Base-by-base conservation (phyloP, 2,113 vertebrate genomes). In the Oncorhynchus nerka region DNA sequence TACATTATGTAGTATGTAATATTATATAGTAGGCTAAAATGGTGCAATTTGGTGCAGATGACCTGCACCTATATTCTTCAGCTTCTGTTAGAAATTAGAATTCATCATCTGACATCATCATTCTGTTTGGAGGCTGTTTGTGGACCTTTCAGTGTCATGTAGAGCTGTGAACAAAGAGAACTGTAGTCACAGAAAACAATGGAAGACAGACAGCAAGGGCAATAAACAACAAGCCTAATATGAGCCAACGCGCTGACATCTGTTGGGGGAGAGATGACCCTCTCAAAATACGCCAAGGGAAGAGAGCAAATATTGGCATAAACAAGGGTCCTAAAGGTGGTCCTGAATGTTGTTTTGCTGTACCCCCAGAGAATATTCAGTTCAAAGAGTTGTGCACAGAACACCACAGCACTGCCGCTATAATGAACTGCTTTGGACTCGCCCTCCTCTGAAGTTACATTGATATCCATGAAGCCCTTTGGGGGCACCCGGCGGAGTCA, bases 381-480 rank as follows among this genome's bases (percentile, higher is more conserved):
- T 77, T 32, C 9, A 68, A n/a, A 39, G 55, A 30, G 70, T 55
- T 26, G 71, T 62, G 64, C 74, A 74, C 59, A 49, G 64, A 66
- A 80, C 61, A 39, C 24, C 70, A 55, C 59, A 16, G 26, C 70
- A 71, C 68, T 73, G 24, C 32, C 15, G 24, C 70, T 76, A 62
- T 69, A 76, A 73, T 51, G 68, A 6, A 66, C 34, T 68, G 49
- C 74, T 76, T 80, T 34, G 68, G 71, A 68, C 73, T 48, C 51
- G 30, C 72, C 4, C 68, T 75, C 82, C 75, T 88, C 76, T 89
- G 84, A 84, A 79, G 84, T 90, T 78, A 84, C 83, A 74, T 64
- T 76, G 80, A 79, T 84, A 91, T 92, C 89, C 84, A 82, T 83
- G 87, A 92, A 89, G 83, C 57, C 84, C 34, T 71, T 71, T 75